A percentile compares a stretch with the other conserved stretches of the same genome.
Conservation (phyloP, 2,888 invertebrate species). For the Idaea biselata region DNA sequence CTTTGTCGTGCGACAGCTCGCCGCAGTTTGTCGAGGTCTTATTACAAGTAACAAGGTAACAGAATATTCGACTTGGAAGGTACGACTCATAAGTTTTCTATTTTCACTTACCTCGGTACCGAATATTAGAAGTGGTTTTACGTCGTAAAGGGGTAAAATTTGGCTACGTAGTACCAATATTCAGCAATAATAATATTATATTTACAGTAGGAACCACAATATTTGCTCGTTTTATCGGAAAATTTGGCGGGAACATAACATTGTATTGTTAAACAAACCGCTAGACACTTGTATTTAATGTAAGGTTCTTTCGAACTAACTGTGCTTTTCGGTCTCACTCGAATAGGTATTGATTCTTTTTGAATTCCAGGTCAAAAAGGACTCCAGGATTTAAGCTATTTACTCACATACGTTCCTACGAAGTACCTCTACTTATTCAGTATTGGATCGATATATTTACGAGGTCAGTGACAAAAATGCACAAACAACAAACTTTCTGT, state of each 20-base stretch:
- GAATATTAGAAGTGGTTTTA: neutral
- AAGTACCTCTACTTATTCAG: too few relatives aligned
- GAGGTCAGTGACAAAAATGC: constrained; percentile 22
- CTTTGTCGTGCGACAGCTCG: too few relatives aligned
- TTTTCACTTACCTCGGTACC: neutral
- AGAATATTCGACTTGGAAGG: neutral
- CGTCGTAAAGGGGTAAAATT: neutral
- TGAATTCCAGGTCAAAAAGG: too few relatives aligned
- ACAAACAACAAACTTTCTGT: constrained; percentile 14
- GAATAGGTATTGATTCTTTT: too few relatives aligned
- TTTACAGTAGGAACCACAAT: constrained; percentile 28
- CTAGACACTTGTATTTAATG: constrained; percentile 14
- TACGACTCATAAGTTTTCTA: neutral
- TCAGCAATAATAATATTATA: constrained; percentile 24
- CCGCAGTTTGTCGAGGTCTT: too few relatives aligned
- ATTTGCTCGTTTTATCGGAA: constrained; percentile 23
- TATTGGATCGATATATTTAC: too few relatives aligned
- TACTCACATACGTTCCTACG: too few relatives aligned
- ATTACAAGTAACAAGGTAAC: neutral
- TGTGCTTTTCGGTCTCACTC: too few relatives aligned
- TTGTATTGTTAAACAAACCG: constrained; percentile 30
- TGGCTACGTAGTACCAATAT: constrained; percentile 25
- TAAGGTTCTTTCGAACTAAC: constrained; percentile 4
- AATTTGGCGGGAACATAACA: constrained; percentile 25
- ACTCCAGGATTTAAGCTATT: too few relatives aligned